Evolutionary conservation across 2,888 invertebrate species (phyloP), one percentile per base, ranked within the genome.

Genomic region (Periphyllus acericola): DNA sequence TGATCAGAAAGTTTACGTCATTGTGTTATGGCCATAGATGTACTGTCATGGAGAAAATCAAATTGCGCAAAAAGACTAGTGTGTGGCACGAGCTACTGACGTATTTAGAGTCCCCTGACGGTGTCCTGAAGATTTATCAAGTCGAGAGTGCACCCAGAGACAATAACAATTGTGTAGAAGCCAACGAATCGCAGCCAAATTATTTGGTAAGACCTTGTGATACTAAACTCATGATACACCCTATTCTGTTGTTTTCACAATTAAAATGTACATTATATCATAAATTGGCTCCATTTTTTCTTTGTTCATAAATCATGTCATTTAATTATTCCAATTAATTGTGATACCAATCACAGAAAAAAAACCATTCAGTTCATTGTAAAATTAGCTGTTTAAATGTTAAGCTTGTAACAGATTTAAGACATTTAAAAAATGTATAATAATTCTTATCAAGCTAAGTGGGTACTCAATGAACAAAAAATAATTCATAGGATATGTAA

Each of bases 1-100:
- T 81, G 74, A 81, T 87, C 74, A 75, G 29, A n/a, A 87, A 87
- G 34, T 87, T 87, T 46, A 81, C 87, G 1, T 40, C 74, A 36
- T 55, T 74, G 80, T 72, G 71, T 52, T 81, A 87, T n/a, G 72
- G 60, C 25, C 36, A 32, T 19, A 72, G 32, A 34, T 81, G 74
- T 66, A 86, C 46, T 34, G 1, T 72, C 9, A 52, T 80, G 11
- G 86, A 86, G 21, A 74, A 25, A 3, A 60, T 81, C 1, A 87
- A 87, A 75, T 66, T 87, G 19, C 40, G 40, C 60, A 87, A 66
- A 32, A 81, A 75, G 36, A 87, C 75, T 17, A 87, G 81, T 66
- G 32, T 87, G 11, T 87, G 87, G 87, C 87, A 87, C 29, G 87
- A 81, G 34, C 25, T 87, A 46, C 36, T 81, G 9, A 5, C 81